Conservation (phyloP, 1,140 invertebrate genomes). For the Pollicipes pollicipes region DNA sequence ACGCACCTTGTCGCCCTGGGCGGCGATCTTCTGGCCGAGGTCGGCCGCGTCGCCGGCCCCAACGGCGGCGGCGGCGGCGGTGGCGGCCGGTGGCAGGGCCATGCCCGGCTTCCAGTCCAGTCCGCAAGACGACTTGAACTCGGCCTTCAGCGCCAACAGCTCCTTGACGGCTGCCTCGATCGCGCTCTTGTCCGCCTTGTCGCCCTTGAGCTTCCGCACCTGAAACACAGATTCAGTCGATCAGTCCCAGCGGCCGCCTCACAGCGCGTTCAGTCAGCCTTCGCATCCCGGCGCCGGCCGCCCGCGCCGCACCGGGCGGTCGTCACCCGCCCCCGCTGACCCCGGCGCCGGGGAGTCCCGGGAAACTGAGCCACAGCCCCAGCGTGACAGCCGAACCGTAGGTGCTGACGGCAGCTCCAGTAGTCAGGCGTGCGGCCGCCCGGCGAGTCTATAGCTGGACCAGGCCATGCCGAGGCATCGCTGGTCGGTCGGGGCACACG, state of each 20-base stretch:
- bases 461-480: too few relatives aligned
- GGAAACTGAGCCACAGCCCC: too few relatives aligned
- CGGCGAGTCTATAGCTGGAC: too few relatives aligned
- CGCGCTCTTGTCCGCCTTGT: constrained; percentile 25
- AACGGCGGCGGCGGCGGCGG: constrained; percentile 21
- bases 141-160: constrained; percentile 29
- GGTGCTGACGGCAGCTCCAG: too few relatives aligned
- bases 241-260: constrained; percentile 32
- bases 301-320: too few relatives aligned
- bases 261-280: constrained; percentile 21
- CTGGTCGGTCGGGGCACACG: too few relatives aligned
- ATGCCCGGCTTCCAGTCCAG: constrained; percentile 39
- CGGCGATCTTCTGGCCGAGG: constrained; percentile 25
- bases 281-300: constrained; percentile 14
- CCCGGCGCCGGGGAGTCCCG: too few relatives aligned
- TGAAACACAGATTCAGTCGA: background rate
- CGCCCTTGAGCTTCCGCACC: constrained; percentile 41
- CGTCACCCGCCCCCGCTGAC: too few relatives aligned
- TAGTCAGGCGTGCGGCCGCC: too few relatives aligned
- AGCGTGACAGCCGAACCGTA: too few relatives aligned
- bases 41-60: constrained; percentile 8
- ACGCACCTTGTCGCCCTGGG: constrained; percentile 28
- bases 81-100: constrained; percentile 24
- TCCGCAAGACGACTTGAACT: constrained; percentile 32
- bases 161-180: constrained; percentile 29